phyloP scores from a whole-genome alignment of 2,888 invertebrate genomes.

The Diarsia brunnea region DNA sequence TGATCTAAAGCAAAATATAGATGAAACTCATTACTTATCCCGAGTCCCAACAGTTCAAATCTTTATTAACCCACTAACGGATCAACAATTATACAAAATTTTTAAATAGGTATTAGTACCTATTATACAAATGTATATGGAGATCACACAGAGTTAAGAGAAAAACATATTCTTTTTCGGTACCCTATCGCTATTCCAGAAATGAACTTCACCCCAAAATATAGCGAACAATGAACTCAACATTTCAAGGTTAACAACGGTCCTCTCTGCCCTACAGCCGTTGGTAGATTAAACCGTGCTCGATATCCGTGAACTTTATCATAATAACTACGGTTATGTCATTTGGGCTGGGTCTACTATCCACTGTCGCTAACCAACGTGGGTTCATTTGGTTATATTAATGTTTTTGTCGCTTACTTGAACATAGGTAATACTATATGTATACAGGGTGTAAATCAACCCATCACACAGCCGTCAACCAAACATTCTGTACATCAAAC shows the following conservation, averaged over 20 bases:
- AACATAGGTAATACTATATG: too few species aligned
- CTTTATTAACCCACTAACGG: too few species aligned
- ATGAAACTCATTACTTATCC: too few species aligned
- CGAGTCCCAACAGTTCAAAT: too few species aligned
- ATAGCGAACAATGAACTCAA: slow-evolving; percentile 20
- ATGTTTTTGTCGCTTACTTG: not conserved
- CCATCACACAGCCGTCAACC: too few species aligned
- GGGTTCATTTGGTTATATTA: not conserved
- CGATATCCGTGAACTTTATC: slow-evolving; percentile 32
- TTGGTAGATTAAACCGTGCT: slow-evolving; percentile 12
- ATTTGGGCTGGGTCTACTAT: slow-evolving; percentile 16
- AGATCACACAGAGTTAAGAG: not conserved
- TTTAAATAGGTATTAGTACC: too few species aligned
- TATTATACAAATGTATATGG: too few species aligned
- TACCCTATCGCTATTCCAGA: not conserved
- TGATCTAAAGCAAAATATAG: too few species aligned
- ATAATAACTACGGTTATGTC: slow-evolving; percentile 24
- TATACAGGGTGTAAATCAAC: too few species aligned
- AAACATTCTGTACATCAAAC: too few species aligned
- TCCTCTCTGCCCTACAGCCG: slow-evolving; percentile 11
- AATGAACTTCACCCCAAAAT: slow-evolving; percentile 26
- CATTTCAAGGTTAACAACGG: slow-evolving; percentile 25
- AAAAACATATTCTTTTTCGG: not conserved
- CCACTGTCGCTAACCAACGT: not conserved
- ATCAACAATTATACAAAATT: not conserved